These are phyloP conservation scores for Sebastiscus albofasciatus DNA, from an alignment of 2,797 vertebrate genomes.

Conservation along the genomic window DNA sequence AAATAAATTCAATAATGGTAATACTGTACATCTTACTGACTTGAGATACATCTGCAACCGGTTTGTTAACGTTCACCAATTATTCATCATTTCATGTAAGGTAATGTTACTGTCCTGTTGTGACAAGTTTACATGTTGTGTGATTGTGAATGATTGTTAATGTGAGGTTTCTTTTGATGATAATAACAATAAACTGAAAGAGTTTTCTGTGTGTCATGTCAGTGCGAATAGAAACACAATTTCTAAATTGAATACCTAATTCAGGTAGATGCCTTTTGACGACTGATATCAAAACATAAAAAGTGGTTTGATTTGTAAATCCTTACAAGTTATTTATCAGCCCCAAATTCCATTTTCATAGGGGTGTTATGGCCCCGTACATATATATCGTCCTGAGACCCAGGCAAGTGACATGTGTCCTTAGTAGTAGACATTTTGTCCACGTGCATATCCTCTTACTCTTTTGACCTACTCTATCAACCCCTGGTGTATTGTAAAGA, in stretches of 20 bases:
- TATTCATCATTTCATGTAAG: background rate
- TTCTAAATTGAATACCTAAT: background rate
- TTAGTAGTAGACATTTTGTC: no score
- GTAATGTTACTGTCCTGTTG: background rate
- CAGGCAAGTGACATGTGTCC: no score
- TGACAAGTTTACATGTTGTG: background rate
- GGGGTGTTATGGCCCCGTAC: no score
- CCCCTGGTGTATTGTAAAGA: no score
- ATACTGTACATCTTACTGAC: background rate
- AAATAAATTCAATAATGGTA: background rate
- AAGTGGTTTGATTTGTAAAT: background rate
- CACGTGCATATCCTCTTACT: no score
- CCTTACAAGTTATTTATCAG: background rate
- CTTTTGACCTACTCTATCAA: no score
- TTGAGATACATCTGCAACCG: background rate
- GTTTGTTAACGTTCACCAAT: background rate
- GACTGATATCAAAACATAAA: background rate
- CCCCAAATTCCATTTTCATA: background rate
- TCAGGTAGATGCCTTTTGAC: background rate
- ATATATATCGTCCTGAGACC: no score
- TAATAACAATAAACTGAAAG: background rate
- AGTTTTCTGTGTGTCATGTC: no score
- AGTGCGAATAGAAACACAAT: background rate
- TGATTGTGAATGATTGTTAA: background rate
- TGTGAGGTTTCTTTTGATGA: background rate